Percentiles rank a stretch among this genome's conserved stretches.
Conservation (phyloP, 2,113 vertebrate genomes). For the Tetrao urogallus region DNA sequence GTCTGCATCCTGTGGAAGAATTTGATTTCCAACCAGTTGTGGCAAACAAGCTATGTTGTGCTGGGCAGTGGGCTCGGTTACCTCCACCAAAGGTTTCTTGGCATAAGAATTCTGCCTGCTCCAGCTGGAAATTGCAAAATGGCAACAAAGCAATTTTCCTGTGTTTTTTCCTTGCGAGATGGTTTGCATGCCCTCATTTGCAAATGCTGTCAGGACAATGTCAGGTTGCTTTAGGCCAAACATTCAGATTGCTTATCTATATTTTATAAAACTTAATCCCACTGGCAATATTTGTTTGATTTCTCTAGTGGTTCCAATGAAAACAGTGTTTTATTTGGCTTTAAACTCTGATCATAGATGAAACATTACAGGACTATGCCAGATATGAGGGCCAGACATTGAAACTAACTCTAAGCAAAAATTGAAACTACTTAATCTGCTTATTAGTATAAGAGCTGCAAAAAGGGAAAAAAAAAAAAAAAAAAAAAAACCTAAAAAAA, state of each 20-base stretch:
- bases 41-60: background rate
- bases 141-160: background rate
- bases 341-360: slow-evolving; percentile 28
- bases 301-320: slow-evolving; percentile 33
- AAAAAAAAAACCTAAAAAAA: no score
- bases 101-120: background rate
- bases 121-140: background rate
- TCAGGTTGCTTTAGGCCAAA: slow-evolving; percentile 37
- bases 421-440: background rate
- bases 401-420: slow-evolving; percentile 27
- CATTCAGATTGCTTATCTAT: slow-evolving; percentile 46
- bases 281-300: slow-evolving; percentile 40
- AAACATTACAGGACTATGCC: slow-evolving; percentile 15
- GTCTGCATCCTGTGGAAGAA: background rate
- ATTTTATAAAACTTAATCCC: slow-evolving; percentile 49
- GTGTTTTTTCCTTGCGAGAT: background rate
- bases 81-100: background rate
- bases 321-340: slow-evolving; percentile 60
- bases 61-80: background rate
- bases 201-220: slow-evolving; percentile 13
- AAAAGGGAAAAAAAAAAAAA: background rate
- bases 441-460: background rate
- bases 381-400: background rate
- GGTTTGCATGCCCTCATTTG: slow-evolving; percentile 5
- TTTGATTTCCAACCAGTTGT: background rate